Percentiles rank a stretch among this genome's conserved stretches.
These are phyloP conservation scores for Ctenodactylus gundi DNA, from an alignment of 2,113 vertebrate genomes.

Conservation along the genomic window DNA sequence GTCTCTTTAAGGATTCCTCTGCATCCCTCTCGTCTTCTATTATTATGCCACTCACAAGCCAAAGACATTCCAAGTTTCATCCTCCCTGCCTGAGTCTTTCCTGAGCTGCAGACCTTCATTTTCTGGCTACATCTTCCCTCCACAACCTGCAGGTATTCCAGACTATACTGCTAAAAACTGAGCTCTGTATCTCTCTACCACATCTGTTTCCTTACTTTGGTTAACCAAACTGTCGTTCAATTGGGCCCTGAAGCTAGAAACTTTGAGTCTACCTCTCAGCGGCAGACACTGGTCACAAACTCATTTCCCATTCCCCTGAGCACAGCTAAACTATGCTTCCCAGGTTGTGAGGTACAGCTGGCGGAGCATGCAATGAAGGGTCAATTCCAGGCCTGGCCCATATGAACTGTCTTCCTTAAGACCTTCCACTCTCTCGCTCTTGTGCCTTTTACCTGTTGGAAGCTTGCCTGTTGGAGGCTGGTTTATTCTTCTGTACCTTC, in stretches of 20 bases:
- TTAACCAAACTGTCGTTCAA: neutral
- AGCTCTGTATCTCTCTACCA: neutral
- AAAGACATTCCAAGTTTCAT: neutral
- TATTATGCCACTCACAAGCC: neutral
- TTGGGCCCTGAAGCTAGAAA: neutral
- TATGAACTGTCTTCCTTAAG: neutral
- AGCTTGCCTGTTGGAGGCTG: neutral
- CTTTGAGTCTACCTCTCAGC: neutral
- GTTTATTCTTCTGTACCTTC: neutral
- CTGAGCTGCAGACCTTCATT: neutral
- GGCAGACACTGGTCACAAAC: neutral
- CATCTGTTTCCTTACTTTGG: neutral
- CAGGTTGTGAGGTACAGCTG: neutral
- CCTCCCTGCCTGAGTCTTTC: neutral
- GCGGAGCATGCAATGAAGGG: neutral
- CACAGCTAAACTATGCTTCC: neutral
- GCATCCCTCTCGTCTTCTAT: neutral
- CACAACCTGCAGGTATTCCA: neutral
- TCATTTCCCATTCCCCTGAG: neutral
- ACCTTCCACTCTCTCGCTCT: neutral
- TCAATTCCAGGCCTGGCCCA: neutral
- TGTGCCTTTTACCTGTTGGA: neutral
- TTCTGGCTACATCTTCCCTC: neutral
- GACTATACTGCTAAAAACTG: neutral
- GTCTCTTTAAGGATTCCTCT: neutral